Evolutionary conservation across 2,797 vertebrate genomes (phyloP).

Genomic region (Poeciliopsis paucimaculata): DNA sequence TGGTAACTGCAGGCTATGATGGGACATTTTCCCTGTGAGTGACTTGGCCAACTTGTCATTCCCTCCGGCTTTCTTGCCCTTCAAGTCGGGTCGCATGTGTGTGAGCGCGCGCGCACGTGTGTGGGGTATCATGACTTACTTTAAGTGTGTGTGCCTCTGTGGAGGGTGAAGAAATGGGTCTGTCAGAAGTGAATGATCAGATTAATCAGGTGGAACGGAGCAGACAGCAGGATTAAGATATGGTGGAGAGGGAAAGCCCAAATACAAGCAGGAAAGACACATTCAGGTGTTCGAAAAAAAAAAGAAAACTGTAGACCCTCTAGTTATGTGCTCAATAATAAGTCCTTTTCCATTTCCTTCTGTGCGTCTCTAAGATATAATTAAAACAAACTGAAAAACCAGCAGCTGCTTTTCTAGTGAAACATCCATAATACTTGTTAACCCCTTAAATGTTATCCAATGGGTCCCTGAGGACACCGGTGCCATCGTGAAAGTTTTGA

Average conservation of each 20-base stretch:
- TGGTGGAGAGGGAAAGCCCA: constrained; percentile 53
- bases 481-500: too few species aligned
- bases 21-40: constrained; percentile 65
- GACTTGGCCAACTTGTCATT: constrained; percentile 44
- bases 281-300: constrained; percentile 9
- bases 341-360: neutral
- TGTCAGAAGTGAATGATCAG: constrained; percentile 77
- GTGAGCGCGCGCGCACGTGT: constrained; percentile 10
- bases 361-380: neutral
- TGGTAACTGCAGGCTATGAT: constrained; percentile 59
- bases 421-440: neutral
- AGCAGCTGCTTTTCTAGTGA: neutral
- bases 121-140: neutral
- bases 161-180: constrained; percentile 51
- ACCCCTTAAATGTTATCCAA: too few species aligned
- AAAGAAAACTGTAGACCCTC: constrained; percentile 6
- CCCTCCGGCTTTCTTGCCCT: constrained; percentile 42
- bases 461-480: too few species aligned
- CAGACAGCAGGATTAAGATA: constrained; percentile 71
- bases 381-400: neutral
- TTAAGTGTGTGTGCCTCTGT: constrained; percentile 22
- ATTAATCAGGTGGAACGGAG: constrained; percentile 70
- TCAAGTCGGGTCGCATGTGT: constrained; percentile 34
- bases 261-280: constrained; percentile 56
- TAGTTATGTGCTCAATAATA: constrained; percentile 43